phyloP scores from a whole-genome alignment of 2,797 vertebrate genomes.

The Pipistrellus pygmaeus region DNA sequence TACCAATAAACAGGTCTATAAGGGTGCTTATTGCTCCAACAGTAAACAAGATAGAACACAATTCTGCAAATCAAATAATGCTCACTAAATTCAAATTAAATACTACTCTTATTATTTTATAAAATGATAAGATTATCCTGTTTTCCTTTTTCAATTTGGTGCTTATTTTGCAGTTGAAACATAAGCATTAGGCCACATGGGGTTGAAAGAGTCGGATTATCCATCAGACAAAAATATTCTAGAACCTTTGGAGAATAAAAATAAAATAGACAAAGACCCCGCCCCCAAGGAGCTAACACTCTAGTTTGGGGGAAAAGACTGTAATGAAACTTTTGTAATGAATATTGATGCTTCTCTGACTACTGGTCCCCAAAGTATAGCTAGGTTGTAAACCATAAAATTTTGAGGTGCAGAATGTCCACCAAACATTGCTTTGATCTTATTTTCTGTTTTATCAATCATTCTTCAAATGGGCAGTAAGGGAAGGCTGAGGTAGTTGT shows the following conservation, averaged over 20 bases:
- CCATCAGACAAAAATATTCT: slow-evolving; percentile 14
- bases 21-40: slow-evolving; percentile 26
- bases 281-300: background rate
- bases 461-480: background rate
- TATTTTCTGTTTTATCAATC: slow-evolving; percentile 32
- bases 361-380: background rate
- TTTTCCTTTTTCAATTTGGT: slow-evolving; percentile 38
- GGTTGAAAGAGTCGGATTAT: background rate
- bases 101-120: background rate
- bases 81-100: slow-evolving; percentile 34
- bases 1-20: slow-evolving; percentile 43
- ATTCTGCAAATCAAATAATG: background rate
- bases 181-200: background rate
- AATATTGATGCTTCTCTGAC: background rate
- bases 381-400: background rate
- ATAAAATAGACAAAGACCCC: background rate
- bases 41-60: background rate
- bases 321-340: background rate
- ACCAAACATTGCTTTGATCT: background rate
- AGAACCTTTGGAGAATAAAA: background rate
- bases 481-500: background rate
- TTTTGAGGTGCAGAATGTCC: background rate
- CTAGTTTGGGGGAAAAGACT: background rate
- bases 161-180: background rate
- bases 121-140: background rate